Evolutionary conservation across 1,140 invertebrate genomes (phyloP).

Genomic region (Drosophila seguyi): DNA sequence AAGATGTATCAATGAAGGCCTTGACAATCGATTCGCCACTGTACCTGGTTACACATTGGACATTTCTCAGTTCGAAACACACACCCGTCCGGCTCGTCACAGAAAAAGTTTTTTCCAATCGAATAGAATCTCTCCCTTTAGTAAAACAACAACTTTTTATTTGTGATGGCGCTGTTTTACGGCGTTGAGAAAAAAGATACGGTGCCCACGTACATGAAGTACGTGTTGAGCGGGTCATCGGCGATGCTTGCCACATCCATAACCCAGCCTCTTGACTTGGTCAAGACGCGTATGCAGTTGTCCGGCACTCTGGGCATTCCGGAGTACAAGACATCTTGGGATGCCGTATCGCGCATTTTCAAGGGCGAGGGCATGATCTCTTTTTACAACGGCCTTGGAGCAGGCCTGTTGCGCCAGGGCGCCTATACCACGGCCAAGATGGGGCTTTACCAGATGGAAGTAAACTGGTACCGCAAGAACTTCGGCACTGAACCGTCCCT

Average conservation of each 20-base stretch:
- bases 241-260: conserved; percentile 54
- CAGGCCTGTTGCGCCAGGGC: conserved; percentile 89
- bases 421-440: conserved; percentile 90
- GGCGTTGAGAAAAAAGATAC: conserved; percentile 35
- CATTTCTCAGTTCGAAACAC: conserved; percentile 4
- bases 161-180: conserved; percentile 29
- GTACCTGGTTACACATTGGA: background rate
- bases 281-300: conserved; percentile 69
- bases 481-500: conserved; percentile 23
- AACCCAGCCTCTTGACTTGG: conserved; percentile 62
- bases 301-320: conserved; percentile 10
- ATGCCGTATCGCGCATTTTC: conserved; percentile 44
- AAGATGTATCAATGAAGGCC: background rate
- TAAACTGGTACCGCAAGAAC: conserved; percentile 47
- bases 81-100: background rate
- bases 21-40: background rate
- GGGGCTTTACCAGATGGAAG: conserved; percentile 86
- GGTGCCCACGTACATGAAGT: conserved; percentile 62
- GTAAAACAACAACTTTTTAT: background rate
- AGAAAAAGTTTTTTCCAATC: conserved; percentile 5
- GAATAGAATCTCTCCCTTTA: background rate
- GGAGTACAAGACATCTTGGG: conserved; percentile 52
- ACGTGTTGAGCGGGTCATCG: conserved; percentile 49
- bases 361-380: conserved; percentile 39
- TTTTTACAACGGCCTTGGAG: conserved; percentile 60